These are phyloP conservation scores for Huso huso DNA, from an alignment of 2,797 vertebrate genomes.

Conservation along the genomic window DNA sequence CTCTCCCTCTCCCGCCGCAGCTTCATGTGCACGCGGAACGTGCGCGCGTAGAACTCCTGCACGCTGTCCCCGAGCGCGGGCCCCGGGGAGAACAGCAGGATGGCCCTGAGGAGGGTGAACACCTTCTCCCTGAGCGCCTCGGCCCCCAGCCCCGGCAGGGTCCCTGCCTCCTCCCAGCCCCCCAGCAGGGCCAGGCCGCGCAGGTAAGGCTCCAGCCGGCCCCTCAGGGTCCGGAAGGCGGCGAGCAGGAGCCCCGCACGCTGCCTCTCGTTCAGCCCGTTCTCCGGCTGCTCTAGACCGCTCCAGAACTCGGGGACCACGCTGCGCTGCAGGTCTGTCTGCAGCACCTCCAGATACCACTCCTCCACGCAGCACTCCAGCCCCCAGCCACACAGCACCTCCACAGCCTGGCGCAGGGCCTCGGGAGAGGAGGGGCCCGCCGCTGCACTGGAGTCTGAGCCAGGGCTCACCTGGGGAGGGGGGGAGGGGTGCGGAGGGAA, in stretches of 20 bases:
- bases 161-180: constrained; percentile 56
- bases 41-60: constrained; percentile 82
- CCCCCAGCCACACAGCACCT: constrained; percentile 56
- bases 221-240: constrained; percentile 65
- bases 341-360: constrained; percentile 85
- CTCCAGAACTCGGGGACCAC: constrained; percentile 87
- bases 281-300: constrained; percentile 65
- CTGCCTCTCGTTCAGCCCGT: constrained; percentile 63
- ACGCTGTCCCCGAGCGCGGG: constrained; percentile 75
- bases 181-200: constrained; percentile 75
- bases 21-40: constrained; percentile 82
- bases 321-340: constrained; percentile 71
- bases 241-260: constrained; percentile 67
- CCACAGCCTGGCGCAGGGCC: constrained; percentile 61
- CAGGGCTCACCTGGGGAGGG: constrained; percentile 50
- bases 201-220: constrained; percentile 77
- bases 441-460: constrained; percentile 20
- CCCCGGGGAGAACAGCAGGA: constrained; percentile 80
- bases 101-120: constrained; percentile 79
- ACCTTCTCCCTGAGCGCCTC: constrained; percentile 70
- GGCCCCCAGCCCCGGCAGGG: constrained; percentile 59
- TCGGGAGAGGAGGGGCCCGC: constrained; percentile 21
- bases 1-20: constrained; percentile 57
- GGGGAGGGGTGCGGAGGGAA: too few relatives aligned
- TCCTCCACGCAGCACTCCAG: constrained; percentile 63